Conservation (phyloP, 2,113 vertebrate genomes). For the Tychaedon coryphoeus region DNA sequence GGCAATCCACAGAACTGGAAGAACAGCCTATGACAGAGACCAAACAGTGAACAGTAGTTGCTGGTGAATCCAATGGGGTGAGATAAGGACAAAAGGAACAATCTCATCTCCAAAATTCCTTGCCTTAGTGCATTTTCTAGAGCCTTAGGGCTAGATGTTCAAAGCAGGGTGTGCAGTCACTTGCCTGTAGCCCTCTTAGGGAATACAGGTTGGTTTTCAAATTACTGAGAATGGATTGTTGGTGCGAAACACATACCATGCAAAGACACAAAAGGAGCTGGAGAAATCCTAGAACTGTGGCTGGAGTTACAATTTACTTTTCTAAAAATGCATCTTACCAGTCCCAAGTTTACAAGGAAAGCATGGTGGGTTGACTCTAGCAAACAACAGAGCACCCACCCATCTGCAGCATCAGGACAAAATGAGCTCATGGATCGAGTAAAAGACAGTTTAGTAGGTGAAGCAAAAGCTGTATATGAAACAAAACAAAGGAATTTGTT, state of each 20-base stretch:
- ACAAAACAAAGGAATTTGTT: background rate
- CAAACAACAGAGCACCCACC: background rate
- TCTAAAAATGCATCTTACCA: background rate
- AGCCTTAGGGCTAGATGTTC: constrained; percentile 7
- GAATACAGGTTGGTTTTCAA: background rate
- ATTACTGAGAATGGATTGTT: background rate
- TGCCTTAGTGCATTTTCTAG: background rate
- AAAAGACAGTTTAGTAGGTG: background rate
- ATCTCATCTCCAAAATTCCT: background rate
- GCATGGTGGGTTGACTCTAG: background rate
- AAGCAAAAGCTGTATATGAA: background rate
- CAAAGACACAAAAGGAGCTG: background rate
- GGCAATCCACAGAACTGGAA: background rate
- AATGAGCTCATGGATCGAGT: background rate
- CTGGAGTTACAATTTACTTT: background rate
- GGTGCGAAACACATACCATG: background rate
- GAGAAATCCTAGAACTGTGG: background rate
- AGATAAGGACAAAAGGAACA: constrained; percentile 39
- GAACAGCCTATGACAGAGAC: background rate
- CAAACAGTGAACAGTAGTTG: background rate
- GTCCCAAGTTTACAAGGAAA: background rate
- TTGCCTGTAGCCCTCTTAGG: background rate
- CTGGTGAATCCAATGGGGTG: background rate
- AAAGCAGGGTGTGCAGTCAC: background rate
- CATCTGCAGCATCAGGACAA: background rate